These are phyloP conservation scores for Meloidogyne exigua DNA, from an alignment of 1,140 invertebrate species.

Conservation along the genomic window DNA sequence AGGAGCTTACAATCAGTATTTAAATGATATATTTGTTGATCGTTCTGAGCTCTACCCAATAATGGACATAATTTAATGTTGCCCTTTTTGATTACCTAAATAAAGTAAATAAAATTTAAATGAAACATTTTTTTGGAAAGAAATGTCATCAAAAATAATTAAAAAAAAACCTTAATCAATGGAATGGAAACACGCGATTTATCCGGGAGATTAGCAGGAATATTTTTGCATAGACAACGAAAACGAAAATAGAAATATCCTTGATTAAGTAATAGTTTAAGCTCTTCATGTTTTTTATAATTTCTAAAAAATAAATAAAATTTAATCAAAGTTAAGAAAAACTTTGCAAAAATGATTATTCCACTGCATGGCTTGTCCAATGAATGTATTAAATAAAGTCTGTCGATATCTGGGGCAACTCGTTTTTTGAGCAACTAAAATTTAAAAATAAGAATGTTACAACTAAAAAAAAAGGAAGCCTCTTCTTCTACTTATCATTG, in stretches of 20 bases:
- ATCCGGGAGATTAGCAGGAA: background rate
- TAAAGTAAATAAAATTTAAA: background rate
- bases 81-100: conserved; percentile 13
- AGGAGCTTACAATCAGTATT: conserved; percentile 28
- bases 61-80: conserved; percentile 29
- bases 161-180: conserved; percentile 25
- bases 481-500: too few relatives aligned
- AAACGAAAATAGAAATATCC: conserved; percentile 24
- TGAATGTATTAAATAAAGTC: conserved; percentile 18
- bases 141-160: too few relatives aligned
- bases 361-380: conserved; percentile 34
- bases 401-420: conserved; percentile 19
- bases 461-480: too few relatives aligned
- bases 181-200: conserved; percentile 28
- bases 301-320: conserved; percentile 7
- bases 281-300: conserved; percentile 18
- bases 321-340: conserved; percentile 9
- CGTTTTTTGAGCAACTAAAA: conserved; percentile 22
- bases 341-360: conserved; percentile 32
- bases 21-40: conserved; percentile 22
- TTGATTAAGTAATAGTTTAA: conserved; percentile 21
- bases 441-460: background rate
- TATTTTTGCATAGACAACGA: conserved; percentile 23
- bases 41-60: background rate
- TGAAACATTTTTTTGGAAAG: too few relatives aligned